These are phyloP conservation scores for Margarornis squamiger DNA, from an alignment of 2,797 vertebrate species.

Conservation along the genomic window DNA sequence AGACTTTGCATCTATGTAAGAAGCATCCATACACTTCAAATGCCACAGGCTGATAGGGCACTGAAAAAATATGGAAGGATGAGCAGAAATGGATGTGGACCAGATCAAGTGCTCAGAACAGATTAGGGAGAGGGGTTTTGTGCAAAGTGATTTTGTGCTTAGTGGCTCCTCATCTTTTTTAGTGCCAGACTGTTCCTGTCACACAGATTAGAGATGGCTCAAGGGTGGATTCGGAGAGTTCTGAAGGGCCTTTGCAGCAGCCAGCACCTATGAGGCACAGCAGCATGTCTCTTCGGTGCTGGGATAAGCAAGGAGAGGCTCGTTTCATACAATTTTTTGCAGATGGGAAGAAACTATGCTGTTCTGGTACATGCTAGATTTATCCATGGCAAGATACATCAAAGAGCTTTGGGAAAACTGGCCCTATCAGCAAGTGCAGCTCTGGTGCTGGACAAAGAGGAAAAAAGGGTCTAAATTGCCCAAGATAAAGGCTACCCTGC, in stretches of 20 bases:
- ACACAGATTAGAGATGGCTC: constrained; percentile 1
- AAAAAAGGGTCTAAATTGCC: not conserved
- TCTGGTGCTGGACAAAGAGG: not conserved
- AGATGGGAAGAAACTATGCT: not conserved
- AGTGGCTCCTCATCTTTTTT: constrained; percentile 9
- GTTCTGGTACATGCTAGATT: not conserved
- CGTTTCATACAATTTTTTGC: not conserved
- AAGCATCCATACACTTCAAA: not conserved
- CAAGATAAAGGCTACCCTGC: not conserved
- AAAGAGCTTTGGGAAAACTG: not conserved
- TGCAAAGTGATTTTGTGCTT: constrained; percentile 28
- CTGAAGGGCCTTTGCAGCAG: not conserved
- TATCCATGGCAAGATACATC: not conserved
- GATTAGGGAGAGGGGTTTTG: constrained; percentile 13
- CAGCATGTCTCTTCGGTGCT: fast-evolving
- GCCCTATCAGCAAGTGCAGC: not conserved
- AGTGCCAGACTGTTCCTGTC: not conserved
- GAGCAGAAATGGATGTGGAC: not conserved
- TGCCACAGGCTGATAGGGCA: not conserved
- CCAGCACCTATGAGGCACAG: not conserved
- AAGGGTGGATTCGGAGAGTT: not conserved
- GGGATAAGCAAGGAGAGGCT: not conserved
- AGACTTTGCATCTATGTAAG: not conserved
- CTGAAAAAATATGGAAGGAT: not conserved
- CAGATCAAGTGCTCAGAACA: not conserved